Percentiles rank a stretch among this genome's conserved stretches.
Evolutionary conservation across 1,140 invertebrate genomes (phyloP).

Genomic region (Calephelis nemesis): DNA sequence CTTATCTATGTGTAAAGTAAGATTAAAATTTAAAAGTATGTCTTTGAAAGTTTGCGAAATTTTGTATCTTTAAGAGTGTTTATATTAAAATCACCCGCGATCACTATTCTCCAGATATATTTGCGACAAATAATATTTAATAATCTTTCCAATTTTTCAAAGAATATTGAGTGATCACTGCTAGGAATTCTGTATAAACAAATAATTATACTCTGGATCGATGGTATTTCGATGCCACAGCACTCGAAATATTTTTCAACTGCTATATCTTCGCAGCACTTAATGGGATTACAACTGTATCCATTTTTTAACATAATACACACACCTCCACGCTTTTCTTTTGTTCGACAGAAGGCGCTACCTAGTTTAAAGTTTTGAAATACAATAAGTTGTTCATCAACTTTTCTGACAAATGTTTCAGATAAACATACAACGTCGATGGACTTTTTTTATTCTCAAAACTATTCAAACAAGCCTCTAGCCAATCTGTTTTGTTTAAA

Average conservation of each 20-base stretch:
- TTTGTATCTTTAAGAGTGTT: not conserved
- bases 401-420: not conserved
- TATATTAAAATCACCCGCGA: not conserved
- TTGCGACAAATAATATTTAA: not conserved
- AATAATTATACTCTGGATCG: not conserved
- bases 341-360: not conserved
- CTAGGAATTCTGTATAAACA: not conserved
- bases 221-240: slow-evolving; percentile 2
- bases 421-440: not conserved
- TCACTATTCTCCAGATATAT: not conserved
- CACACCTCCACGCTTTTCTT: slow-evolving; percentile 2
- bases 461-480: not conserved
- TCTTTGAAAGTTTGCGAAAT: not conserved
- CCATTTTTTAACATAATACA: slow-evolving; percentile 6
- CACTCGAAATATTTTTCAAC: slow-evolving; percentile 1
- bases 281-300: not conserved
- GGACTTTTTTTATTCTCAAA: not conserved
- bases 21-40: not conserved
- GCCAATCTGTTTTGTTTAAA: slow-evolving; percentile 1
- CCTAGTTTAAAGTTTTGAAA: not conserved
- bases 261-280: not conserved
- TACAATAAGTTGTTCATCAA: not conserved
- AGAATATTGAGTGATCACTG: not conserved
- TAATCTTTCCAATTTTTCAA: not conserved
- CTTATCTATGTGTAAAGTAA: not conserved